Base-by-base conservation (phyloP, 23 tunicate species). In the Botrylloides violaceus region DNA sequence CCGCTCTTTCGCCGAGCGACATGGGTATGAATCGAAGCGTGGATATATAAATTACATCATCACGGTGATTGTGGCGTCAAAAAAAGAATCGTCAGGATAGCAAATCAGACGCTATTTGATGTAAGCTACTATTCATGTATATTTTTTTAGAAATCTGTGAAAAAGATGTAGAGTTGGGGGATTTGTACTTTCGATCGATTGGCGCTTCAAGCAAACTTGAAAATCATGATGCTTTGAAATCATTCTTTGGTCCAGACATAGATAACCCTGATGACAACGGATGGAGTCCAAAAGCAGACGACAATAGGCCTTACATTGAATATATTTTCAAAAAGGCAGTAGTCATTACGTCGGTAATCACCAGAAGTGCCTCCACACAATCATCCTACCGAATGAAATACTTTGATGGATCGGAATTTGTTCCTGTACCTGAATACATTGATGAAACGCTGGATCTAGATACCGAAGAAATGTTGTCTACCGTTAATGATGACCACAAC, bases 201-300 rank as follows among this genome's bases (percentile, higher is more conserved):
- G 49, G 43, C 38, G 86, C 86, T 25, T 85, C 94, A 21, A 79
- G 84, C 0, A 64, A 34, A 32, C 79, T 66, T 37, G 61, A 37
- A 56, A 77, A 62, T 32, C 50, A 61, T 26, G 74, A 73, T 57
- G 85, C 94, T 18, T 25, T 20, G 25, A 57, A 65, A 3, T 75
- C 66, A 2, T 20, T 65, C n/a, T 50, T 85, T 43, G 26, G 59
- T 9, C 25, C 4, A n/a, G 38, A 1, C 32, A 62, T 60, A 3
- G n/a, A 70, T 0, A 57, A 61, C 20, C 62, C 71, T 2, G 71
- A 55, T 29, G 72, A 80, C 5, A 12, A 22, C 0, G 23, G 66
- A 3, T 87, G 95, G 95, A 74, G 81, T 22, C 86, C 95, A 2
- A 49, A 5, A 0, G 82, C 68, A 62, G 66, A 53, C 33, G 95